Base-by-base conservation (phyloP, 2,797 vertebrate species). In the Todus mexicanus region DNA sequence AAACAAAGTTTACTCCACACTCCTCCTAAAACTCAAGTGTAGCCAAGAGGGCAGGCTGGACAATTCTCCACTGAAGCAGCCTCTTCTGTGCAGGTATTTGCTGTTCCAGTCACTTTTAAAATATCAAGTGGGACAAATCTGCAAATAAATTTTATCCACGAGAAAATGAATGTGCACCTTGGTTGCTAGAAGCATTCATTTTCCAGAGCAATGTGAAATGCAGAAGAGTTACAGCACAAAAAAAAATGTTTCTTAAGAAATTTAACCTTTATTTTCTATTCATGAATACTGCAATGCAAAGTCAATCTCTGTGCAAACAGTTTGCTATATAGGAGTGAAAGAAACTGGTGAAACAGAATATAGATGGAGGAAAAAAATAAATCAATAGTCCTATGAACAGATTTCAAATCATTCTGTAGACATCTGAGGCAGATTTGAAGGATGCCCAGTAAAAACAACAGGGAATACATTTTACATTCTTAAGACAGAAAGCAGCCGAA, bases 1-100 rank as follows among this genome's bases (percentile, higher is more conserved):
- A 98, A 35, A 96, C 96, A 68, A 97, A 84, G 80, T 97, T 98
- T 40, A 97, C 98, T 33, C 97, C 97, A 38, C 92, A 95, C 98
- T 35, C 95, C 97, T 74, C 97, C 98, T 98, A 61, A n/a, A 37
- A 25, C 19, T 18, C 25, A 43, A 38, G 2, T 2, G 21, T 22
- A 21, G 38, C 50, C 61, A 35, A 64, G 35, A 5, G 10, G 45
- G 7, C 2, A 61, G 29, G 40, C 29, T 56, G 8, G 51, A 68
- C 38, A 37, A 11, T 23, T 43, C 65, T 10, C 4, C 21, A 1
- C 3, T 18, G 78, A 47, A 42, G 25, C 54, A 31, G 68, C 59
- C 61, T 57, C 83, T 64, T 42, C 37, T 38, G 23, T 12, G 33
- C 33, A 16, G 3, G 5, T 4, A 31, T 50, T 54, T 23, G 0